Base-by-base conservation (phyloP, 2,888 invertebrate genomes). In the Xanthia icteritia region DNA sequence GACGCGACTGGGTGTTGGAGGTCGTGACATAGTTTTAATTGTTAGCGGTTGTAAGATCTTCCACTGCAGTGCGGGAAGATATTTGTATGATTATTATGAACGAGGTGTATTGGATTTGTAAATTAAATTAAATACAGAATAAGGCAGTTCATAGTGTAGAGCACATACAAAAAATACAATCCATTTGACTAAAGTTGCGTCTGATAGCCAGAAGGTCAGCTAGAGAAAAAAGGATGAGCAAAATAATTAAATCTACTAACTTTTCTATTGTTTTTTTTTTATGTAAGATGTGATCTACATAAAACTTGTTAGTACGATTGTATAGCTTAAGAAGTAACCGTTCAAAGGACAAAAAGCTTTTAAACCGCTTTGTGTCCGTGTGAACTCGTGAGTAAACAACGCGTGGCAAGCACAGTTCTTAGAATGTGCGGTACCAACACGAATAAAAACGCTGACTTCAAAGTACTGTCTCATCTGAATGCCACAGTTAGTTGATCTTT, bases 401-500 rank as follows among this genome's bases (percentile, higher is more conserved):
- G 20, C 67, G 5, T n/a, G 17, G 8, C 31, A 51, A 42, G 4
- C 27, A 23, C 31, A 8, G 3, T 74, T 45, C 74, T 36, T 13
- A 45, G 51, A 81, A 65, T 17, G 23, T 13, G 9, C 58, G 27
- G 36, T 45, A 65, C 17, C 1, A 27, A 65, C 23, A n/a, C 17
- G 11, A 76, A 48, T 51, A 76, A 76, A 76, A 64, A 51, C n/a
- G 1, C 5, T 3, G 5, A 23, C 23, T 13, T 58, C 27, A 72
- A 36, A 67, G 51, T n/a, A 63, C 9, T 77, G 80, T 75, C 84
- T 45, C 70, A 61, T 89, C 89, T 88, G 80, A 64, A 77, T 54
- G 13, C 51, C 63, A 54, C 42, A 75, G 45, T 63, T 76, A 36
- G 63, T 78, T 88, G 76, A 68, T 89, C 88, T 86, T 83, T 86